Evolutionary conservation across 2,797 vertebrate species (phyloP).

Genomic region (Pseudomugil tenellus): DNA sequence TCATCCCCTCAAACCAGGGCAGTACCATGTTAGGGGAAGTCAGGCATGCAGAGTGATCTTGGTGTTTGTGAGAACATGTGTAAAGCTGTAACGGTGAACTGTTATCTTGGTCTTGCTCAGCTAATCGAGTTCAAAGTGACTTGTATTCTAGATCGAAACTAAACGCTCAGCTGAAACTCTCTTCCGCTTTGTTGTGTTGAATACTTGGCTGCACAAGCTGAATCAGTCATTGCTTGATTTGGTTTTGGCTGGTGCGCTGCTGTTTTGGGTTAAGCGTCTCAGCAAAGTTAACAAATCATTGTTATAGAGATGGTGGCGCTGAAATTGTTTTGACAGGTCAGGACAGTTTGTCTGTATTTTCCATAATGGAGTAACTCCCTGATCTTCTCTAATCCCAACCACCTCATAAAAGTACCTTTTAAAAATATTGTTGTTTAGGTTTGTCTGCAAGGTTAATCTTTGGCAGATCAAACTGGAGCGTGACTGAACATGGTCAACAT

Average conservation of each 20-base stretch:
- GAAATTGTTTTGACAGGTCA: not conserved
- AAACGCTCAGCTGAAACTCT: conserved; percentile 3
- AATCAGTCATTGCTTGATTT: not conserved
- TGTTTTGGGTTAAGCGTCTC: conserved; percentile 26
- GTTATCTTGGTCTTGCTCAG: conserved; percentile 56
- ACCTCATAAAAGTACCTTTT: conserved; percentile 29
- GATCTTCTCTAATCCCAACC: conserved; percentile 6
- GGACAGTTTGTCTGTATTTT: not conserved
- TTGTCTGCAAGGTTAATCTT: not conserved
- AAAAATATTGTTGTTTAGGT: not conserved
- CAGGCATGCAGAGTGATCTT: conserved; percentile 41
- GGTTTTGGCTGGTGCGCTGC: not conserved
- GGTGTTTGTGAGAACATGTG: not conserved
- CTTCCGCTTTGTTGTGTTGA: conserved; percentile 3
- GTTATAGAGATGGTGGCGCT: not conserved
- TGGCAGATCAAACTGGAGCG: not conserved
- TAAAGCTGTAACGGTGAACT: conserved; percentile 26
- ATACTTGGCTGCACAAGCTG: not conserved
- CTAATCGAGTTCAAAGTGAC: conserved; percentile 61
- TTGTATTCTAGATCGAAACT: conserved; percentile 29
- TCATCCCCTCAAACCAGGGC: conserved; percentile 42
- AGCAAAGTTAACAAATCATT: conserved; percentile 16
- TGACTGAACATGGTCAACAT: not conserved
- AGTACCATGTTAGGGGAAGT: conserved; percentile 56
- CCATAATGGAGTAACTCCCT: not conserved